Conservation (phyloP, 2,113 vertebrate genomes). For the Rhabdomys dilectus region DNA sequence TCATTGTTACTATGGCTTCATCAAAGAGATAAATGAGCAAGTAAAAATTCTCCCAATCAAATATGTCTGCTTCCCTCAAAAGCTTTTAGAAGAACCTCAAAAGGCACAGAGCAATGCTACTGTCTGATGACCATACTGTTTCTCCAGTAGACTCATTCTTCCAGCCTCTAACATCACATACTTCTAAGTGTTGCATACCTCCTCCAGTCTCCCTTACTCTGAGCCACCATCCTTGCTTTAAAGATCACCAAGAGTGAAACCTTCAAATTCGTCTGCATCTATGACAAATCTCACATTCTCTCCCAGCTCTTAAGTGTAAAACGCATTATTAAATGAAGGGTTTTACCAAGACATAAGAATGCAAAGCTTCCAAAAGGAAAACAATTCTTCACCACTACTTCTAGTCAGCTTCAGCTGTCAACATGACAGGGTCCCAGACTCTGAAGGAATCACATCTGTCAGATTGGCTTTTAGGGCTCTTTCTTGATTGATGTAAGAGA, state of each 20-base stretch:
- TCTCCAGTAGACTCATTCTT: neutral
- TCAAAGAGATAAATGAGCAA: neutral
- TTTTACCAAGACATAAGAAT: neutral
- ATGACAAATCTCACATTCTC: neutral
- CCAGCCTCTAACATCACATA: neutral
- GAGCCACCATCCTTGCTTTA: neutral
- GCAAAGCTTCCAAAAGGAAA: slow-evolving; percentile 15
- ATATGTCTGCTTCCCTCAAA: slow-evolving; percentile 17
- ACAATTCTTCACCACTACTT: neutral
- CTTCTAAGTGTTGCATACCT: neutral
- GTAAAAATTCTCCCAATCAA: neutral
- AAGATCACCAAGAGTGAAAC: neutral
- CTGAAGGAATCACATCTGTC: neutral
- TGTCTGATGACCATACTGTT: neutral
- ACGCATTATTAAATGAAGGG: neutral
- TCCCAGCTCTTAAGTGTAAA: neutral
- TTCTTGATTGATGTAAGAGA: neutral
- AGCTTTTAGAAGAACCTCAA: neutral
- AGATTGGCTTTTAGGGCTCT: neutral
- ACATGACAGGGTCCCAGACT: neutral
- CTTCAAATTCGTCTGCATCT: neutral
- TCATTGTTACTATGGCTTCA: neutral
- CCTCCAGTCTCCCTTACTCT: neutral
- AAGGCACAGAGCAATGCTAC: neutral
- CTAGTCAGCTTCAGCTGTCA: neutral